These are phyloP conservation scores for Drosophila grimshawi DNA, from an alignment of 1,140 invertebrate genomes.

Conservation along the genomic window DNA sequence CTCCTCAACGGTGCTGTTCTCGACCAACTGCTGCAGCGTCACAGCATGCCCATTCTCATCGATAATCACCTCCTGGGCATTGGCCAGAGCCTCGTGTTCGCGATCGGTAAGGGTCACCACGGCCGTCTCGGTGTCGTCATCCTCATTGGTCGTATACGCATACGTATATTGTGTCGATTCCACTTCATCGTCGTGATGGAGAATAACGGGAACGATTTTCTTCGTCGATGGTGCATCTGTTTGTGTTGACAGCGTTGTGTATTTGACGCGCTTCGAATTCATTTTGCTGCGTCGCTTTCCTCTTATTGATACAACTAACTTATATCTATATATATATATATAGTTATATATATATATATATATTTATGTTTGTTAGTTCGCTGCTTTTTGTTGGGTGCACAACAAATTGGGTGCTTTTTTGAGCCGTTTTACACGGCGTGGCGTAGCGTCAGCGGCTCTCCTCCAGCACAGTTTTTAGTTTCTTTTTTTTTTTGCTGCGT, in stretches of 20 bases:
- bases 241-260: slow-evolving; percentile 41
- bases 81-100: slow-evolving; percentile 61
- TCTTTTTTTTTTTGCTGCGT: slow-evolving; percentile 30
- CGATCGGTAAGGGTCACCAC: slow-evolving; percentile 66
- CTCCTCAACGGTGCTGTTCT: slow-evolving; percentile 77
- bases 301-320: not conserved
- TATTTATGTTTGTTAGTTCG: not conserved
- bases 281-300: slow-evolving; percentile 40
- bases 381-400: not conserved
- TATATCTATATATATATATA: not conserved
- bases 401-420: slow-evolving; percentile 2
- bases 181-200: slow-evolving; percentile 52
- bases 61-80: slow-evolving; percentile 77
- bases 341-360: not conserved
- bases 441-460: slow-evolving; percentile 47
- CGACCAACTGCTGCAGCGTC: slow-evolving; percentile 74
- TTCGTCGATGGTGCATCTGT: slow-evolving; percentile 49
- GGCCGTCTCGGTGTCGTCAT: slow-evolving; percentile 68
- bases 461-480: slow-evolving; percentile 29
- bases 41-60: slow-evolving; percentile 80
- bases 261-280: slow-evolving; percentile 77
- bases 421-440: slow-evolving; percentile 40
- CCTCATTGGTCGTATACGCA: slow-evolving; percentile 67
- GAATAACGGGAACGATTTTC: slow-evolving; percentile 74
- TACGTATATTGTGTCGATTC: slow-evolving; percentile 70